Evolutionary conservation across 2,113 vertebrate species (phyloP), one percentile per base, ranked within the genome.

Genomic region (Scomber japonicus): DNA sequence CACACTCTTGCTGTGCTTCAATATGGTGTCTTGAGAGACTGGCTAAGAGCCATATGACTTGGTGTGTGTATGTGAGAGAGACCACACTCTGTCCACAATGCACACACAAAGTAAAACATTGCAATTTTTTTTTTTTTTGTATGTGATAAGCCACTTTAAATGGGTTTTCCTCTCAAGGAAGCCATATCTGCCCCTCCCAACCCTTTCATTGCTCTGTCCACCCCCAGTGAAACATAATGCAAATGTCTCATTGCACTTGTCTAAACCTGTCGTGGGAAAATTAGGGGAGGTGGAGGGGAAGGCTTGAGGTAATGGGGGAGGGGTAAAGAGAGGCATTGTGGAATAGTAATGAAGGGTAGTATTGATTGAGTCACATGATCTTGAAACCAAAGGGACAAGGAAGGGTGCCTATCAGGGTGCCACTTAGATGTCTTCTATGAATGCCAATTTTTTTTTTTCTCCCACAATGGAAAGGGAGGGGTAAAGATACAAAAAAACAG

Each of bases 1-100:
- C 80, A 83, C 91, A 86, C 93, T 85, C 89, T 83, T 11, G 80
- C 92, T 71, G 94, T 86, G 92, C 88, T 91, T 92, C 91, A 91
- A 88, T 90, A 91, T 89, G 80, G 82, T 71, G 77, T 86, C 83
- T 86, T 71, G 60, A 75, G 74, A 75, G 76, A 49, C 44, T 69
- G 80, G 87, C 69, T 57, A 51, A 53, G 48, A 53, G 81, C 82
- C 83, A 71, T 19, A 76, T 30, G n/a, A 66, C 16, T 40, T 24
- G 2, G 48, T 50, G 46, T 49, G 24, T 35, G 15, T 67, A 24
- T 24, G 35, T 40, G 35, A 9, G 8, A 9, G 35, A 9, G 35
- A 40, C 35, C 35, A 40, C 35, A 9, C 35, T 56, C 27, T 54
- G 30, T 50, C 40, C 49, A 77, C 57, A 45, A 45, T 12, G 56